Evolutionary conservation across 2,888 invertebrate genomes (phyloP), one percentile per base, ranked within the genome.

Genomic region (Cyclophora punctaria): DNA sequence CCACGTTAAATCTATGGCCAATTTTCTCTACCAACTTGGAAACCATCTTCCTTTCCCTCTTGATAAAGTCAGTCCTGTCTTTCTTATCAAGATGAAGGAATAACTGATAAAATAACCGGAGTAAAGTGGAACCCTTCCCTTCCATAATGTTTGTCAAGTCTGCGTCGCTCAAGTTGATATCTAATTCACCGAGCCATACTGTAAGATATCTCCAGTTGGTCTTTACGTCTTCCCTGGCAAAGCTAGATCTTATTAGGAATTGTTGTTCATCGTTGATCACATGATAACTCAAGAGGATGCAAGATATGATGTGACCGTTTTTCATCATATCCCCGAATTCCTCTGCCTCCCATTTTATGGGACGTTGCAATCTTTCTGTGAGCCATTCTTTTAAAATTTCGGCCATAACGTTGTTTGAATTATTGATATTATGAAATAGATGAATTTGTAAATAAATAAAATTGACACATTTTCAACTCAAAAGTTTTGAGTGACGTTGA

Each of bases 361-460:
- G 77, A 47, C 85, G 69, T 20, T 91, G 90, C 35, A 92, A 69
- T 53, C 90, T 79, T 53, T 90, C 84, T 40, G 89, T 81, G 34
- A 93, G 66, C 93, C 92, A 93, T 66, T 87, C 85, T 67, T 89
- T 87, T 58, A 92, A 75, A 65, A 91, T 83, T 70, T 91, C 90
- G 52, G 89, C 87, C 92, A 92, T 92, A 51, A 34, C 57, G 20
- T 20, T 20, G 20, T 20, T 20, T 20, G 20, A 20, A 20, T 20
- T 20, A 20, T 20, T 20, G 20, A 20, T 20, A 20, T 20, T 20
- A 20, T 20, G 20, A 20, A 20, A 20, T 20, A 20, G 20, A 20
- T 20, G 20, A 20, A 20, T 20, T 20, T 20, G 20, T 20, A 20
- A 20, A 20, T 20, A 20, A 20, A 20, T 20, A 20, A 20, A 20